Conservation (phyloP, 1,140 invertebrate species). For the Apis dorsata region DNA sequence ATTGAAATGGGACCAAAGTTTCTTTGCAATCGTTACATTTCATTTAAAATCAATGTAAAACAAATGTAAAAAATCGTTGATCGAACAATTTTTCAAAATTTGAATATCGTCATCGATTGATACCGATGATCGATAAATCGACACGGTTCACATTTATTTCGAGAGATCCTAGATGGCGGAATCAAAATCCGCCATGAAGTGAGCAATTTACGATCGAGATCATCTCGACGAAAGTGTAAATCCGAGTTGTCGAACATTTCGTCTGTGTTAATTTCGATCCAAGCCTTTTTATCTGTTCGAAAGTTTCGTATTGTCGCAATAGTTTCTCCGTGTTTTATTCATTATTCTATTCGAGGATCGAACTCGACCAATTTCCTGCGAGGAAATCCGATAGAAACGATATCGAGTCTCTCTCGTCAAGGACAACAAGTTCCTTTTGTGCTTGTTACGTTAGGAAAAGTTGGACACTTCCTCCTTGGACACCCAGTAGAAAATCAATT, state of each 20-base stretch:
- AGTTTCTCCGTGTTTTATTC: background rate
- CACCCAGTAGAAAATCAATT: background rate
- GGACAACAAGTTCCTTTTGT: background rate
- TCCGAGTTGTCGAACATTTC: background rate
- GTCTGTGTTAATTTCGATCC: background rate
- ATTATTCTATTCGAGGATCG: background rate
- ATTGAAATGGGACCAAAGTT: conserved; percentile 27
- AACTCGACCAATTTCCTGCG: conserved; percentile 14
- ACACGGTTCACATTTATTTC: background rate
- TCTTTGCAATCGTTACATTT: background rate
- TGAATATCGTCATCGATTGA: background rate
- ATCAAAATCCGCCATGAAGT: background rate
- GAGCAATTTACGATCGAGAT: background rate
- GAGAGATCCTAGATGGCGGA: background rate
- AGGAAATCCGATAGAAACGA: background rate
- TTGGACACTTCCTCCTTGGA: too few species aligned
- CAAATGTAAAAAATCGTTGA: background rate
- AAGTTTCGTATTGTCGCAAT: conserved; percentile 14
- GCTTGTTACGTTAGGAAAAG: background rate
- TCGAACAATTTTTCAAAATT: background rate
- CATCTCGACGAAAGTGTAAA: background rate
- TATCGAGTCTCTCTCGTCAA: background rate
- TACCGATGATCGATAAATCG: background rate
- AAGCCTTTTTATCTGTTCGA: background rate
- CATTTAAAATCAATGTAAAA: too few species aligned